A percentile compares a stretch with the other conserved stretches of the same genome.
Conservation (phyloP, 2,113 vertebrate genomes). For the Pangasianodon hypophthalmus region DNA sequence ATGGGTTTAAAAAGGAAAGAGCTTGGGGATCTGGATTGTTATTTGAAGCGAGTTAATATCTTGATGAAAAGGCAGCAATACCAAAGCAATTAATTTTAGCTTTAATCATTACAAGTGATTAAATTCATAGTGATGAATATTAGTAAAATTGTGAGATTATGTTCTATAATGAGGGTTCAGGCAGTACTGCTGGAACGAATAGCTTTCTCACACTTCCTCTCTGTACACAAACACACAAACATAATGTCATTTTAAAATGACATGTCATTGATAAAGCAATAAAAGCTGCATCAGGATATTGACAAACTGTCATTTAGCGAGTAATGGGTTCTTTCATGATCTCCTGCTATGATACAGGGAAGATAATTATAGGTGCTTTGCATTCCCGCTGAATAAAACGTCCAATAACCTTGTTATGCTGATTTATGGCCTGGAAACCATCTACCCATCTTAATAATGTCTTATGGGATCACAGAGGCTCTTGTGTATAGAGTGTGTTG, state of each 20-base stretch:
- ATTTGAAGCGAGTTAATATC: not conserved
- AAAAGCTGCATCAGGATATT: slow-evolving; percentile 19
- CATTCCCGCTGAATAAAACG: slow-evolving; percentile 10
- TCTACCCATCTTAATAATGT: slow-evolving; percentile 32
- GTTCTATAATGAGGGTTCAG: not conserved
- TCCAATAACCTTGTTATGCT: slow-evolving; percentile 35
- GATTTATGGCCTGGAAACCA: slow-evolving; percentile 37
- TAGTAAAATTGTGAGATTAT: not conserved
- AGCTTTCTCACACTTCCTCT: not conserved
- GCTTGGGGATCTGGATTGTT: not conserved
- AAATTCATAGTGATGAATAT: not conserved
- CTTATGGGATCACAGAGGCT: not conserved
- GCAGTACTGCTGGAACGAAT: not conserved
- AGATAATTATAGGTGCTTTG: slow-evolving; percentile 37
- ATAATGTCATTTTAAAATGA: slow-evolving; percentile 24
- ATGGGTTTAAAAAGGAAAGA: not conserved
- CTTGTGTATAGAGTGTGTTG: not conserved
- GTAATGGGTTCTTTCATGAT: not conserved
- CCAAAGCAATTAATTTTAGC: not conserved
- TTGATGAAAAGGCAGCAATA: not conserved
- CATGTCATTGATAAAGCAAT: slow-evolving; percentile 28
- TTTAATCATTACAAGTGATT: not conserved
- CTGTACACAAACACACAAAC: not conserved
- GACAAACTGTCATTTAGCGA: slow-evolving; percentile 27
- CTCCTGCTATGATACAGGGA: not conserved